Evolutionary conservation across 2,888 invertebrate genomes (phyloP).

Genomic region (Sepioteuthis lessoniana): DNA sequence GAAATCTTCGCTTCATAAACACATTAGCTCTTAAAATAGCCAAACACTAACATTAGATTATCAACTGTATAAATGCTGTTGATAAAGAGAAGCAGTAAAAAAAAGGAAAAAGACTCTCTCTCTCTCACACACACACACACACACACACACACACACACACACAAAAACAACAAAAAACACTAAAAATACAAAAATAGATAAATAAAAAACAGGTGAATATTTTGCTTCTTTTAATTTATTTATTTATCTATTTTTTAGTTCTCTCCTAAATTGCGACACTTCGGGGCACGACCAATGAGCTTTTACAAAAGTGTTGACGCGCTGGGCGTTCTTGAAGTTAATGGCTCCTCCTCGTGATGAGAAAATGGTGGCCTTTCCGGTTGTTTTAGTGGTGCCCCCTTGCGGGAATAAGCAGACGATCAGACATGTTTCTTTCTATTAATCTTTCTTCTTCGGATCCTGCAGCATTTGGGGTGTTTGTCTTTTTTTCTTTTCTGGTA

Average conservation of each 20-base stretch:
- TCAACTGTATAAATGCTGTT: background rate
- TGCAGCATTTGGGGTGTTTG: background rate
- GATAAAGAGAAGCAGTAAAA: background rate
- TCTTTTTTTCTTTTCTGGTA: background rate
- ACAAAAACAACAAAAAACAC: no score
- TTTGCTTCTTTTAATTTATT: background rate
- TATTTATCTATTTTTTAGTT: background rate
- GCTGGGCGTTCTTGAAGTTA: background rate
- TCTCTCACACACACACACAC: no score
- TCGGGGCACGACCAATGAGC: background rate
- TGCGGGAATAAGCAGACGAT: background rate
- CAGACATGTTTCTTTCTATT: background rate
- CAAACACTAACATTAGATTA: background rate
- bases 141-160: no score
- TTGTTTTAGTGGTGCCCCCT: background rate
- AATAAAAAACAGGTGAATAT: background rate
- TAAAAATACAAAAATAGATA: no score
- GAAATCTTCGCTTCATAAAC: background rate
- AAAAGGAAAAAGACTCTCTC: no score
- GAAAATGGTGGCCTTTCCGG: slow-evolving; percentile 23
- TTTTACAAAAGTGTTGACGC: background rate
- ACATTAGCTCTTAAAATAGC: background rate
- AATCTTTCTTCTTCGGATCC: background rate
- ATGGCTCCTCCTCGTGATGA: slow-evolving; percentile 17
- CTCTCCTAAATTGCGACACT: background rate